Evolutionary conservation across 2,797 vertebrate genomes (phyloP), one percentile per base, ranked within the genome.

Genomic region (Pseudomugil tenellus): DNA sequence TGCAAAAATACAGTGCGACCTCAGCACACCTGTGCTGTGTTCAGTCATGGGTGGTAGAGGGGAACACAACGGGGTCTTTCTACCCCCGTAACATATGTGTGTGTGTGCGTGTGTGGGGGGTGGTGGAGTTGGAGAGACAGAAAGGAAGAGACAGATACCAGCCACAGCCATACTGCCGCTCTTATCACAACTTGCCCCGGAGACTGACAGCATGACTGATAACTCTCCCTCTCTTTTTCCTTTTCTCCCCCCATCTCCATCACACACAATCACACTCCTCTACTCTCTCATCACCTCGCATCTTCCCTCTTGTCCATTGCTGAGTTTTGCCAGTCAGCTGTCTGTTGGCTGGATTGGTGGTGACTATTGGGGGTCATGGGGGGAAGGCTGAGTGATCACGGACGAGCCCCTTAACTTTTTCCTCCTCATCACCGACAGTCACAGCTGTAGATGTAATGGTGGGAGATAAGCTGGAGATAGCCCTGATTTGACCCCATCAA

Each of bases 151-250:
- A 84, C 25, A 86, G 87, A 84, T 74, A 86, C 71, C 83, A 83
- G 79, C 48, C 25, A 28, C 67, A 74, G 74, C 74, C 74, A 55
- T 61, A 16, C 77, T 57, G 83, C 65, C 61, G 64, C 66, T 74
- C 89, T 91, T 91, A 93, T 93, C 89, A 86, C 77, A 86, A 79
- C 71, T 73, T 73, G 84, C 84, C 84, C 68, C 48, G 51, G 65
- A 87, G 86, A 91, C 74, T 89, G 89, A 90, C 90, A 88, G 85
- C 77, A 76, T 81, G 83, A 90, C 84, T 88, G 89, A 92, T 92
- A 91, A 86, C 84, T 72, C 86, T 74, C 76, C 83, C 77, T 74
- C 77, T 76, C 46, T 72, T 31, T 70, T 57, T 43, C 51, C 58
- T 7, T 56, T 46, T 57, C 16, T n/a, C 60, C 16, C 41, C 70